Base-by-base conservation (phyloP, 2,113 vertebrate species). In the Arvicanthis niloticus region DNA sequence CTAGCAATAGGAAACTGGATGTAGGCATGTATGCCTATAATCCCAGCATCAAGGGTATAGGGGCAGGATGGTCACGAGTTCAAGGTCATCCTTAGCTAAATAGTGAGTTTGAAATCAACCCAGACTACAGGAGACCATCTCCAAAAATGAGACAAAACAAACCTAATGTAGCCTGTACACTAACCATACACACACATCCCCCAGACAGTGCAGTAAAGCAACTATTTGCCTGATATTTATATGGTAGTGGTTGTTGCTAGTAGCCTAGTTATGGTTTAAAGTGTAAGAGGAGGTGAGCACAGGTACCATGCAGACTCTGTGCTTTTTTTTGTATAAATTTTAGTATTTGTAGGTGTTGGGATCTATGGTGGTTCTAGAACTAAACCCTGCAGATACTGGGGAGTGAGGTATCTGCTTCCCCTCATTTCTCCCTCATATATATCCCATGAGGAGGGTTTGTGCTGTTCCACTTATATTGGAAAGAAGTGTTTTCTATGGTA, bases 371-470 rank as follows among this genome's bases (percentile, higher is more conserved):
- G 3, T 73, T 56, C 82, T 70, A 19, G 40, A 48, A 16, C 31
- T 51, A 48, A n/a, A 22, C 5, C 31, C 51, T 45, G 11, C 3
- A 37, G 40, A 62, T 16, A 5, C 60, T 7, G 22, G 21, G 12
- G 60, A 11, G 7, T 1, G 3, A 37, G n/a, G 34, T 40, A 4
- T 1, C 2, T 17, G 3, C 16, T 51, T 26, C 0, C 7, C 3
- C 34, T 53, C 65, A 31, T 3, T 58, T 60, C 2, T 21, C 81
- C 16, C 13, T 21, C 78, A 13, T 34, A 34, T 9, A 48, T 51
- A 51, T 21, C 13, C 29, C 5, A 7, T 13, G 34, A 53, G 51
- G 3, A 40, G 22, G 31, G 42, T 11, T 51, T 75, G 45, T 3
- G 4, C 3, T 3, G 19, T 3, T 76, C 21, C 65, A 3, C 24